phyloP scores from a whole-genome alignment of 2,113 vertebrate species.

The Opisthocomus hoazin region DNA sequence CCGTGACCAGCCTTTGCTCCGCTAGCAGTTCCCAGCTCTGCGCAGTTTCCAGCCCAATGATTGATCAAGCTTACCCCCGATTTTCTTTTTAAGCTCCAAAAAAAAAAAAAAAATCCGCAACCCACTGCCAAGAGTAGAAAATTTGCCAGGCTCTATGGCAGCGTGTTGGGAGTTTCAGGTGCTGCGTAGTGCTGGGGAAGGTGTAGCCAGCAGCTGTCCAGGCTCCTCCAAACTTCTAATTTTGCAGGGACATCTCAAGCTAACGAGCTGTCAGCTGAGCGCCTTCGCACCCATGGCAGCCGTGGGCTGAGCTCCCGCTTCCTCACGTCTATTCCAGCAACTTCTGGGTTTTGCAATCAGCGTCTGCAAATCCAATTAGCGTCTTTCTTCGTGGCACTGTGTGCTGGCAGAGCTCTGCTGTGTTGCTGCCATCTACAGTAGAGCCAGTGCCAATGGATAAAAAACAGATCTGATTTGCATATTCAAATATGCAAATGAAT shows the following conservation, averaged over 20 bases:
- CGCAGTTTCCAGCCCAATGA: neutral
- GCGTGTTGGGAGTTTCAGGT: neutral
- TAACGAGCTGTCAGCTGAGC: slow-evolving; percentile 51
- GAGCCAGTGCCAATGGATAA: slow-evolving; percentile 61
- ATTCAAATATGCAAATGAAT: slow-evolving; percentile 42
- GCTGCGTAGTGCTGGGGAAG: neutral
- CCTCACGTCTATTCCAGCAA: slow-evolving; percentile 55
- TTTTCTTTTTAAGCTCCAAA: neutral
- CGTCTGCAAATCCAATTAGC: slow-evolving; percentile 63
- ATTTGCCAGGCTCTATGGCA: neutral
- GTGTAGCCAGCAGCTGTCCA: neutral
- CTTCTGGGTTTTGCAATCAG: slow-evolving; percentile 54
- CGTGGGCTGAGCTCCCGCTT: slow-evolving; percentile 41
- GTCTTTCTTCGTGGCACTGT: slow-evolving; percentile 51
- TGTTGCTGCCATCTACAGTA: slow-evolving; percentile 66
- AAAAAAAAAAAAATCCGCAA: no score
- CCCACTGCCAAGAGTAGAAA: neutral
- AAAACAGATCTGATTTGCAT: slow-evolving; percentile 33
- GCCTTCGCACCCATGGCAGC: slow-evolving; percentile 49
- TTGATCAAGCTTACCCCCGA: neutral
- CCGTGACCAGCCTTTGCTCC: neutral
- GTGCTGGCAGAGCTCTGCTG: slow-evolving; percentile 50
- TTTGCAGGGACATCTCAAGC: slow-evolving; percentile 16
- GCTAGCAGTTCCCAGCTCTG: neutral
- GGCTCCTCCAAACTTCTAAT: neutral